Evolutionary conservation across 2,113 vertebrate species (phyloP).

Genomic region (Catagonus wagneri): DNA sequence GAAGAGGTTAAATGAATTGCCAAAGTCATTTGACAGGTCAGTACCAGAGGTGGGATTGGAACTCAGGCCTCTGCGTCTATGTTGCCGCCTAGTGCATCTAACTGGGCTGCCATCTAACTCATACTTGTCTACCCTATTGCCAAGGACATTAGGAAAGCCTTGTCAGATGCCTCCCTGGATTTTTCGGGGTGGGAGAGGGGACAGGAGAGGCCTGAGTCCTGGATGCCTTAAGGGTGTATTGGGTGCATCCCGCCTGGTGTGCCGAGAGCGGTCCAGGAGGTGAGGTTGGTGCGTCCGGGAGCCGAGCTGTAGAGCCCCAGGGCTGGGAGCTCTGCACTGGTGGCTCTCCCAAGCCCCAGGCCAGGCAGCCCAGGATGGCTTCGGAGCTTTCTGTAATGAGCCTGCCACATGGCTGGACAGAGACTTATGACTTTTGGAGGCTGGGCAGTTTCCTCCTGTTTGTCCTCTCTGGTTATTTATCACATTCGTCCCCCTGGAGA

Average conservation of each 20-base stretch:
- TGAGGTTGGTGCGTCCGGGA: no score
- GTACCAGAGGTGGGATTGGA: neutral
- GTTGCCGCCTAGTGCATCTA: neutral
- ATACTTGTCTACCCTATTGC: neutral
- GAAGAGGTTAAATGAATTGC: neutral
- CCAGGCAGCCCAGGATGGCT: neutral
- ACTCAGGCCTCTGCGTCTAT: neutral
- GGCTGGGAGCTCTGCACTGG: rapidly evolving
- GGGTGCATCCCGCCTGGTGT: neutral
- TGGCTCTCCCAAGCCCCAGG: neutral
- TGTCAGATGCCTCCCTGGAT: neutral
- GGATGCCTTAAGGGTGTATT: rapidly evolving
- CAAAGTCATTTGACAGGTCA: neutral
- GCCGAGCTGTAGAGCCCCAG: neutral
- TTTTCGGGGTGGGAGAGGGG: neutral
- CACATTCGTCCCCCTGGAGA: constrained; percentile 78
- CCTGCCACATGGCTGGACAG: constrained; percentile 76
- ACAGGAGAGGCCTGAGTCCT: neutral
- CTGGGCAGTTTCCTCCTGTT: constrained; percentile 67
- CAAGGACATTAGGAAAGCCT: neutral
- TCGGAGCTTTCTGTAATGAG: constrained; percentile 71
- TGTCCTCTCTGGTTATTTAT: constrained; percentile 82
- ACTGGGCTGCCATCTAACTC: neutral
- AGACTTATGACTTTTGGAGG: constrained; percentile 81
- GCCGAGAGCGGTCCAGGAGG: neutral